Evolutionary conservation across 2,113 vertebrate species (phyloP), one percentile per base, ranked within the genome.

Genomic region (Ceyx melanurus): DNA sequence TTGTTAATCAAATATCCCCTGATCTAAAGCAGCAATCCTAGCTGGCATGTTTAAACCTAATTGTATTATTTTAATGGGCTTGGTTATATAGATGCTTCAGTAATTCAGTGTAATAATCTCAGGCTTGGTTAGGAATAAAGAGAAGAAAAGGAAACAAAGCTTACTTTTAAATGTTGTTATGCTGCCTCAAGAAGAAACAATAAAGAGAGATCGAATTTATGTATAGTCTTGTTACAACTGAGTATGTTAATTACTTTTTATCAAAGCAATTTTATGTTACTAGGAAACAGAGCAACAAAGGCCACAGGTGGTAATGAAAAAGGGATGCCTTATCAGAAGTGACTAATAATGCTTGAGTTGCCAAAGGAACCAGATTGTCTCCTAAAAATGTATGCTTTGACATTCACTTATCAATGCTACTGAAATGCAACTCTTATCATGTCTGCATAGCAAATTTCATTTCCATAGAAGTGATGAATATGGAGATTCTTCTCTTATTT

Each of bases 181-280:
- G 40, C 18, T 91, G 42, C 43, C 64, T 40, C 18, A 5, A 94
- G 64, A 95, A 75, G 73, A 66, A 92, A 73, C 84, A 95, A 89
- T 84, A 89, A 92, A 86, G 33, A 92, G 35, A 0, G 16, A 90
- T 66, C 62, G 91, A 91, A 93, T 96, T 75, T 96, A 92, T 91
- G 82, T 94, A 64, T 62, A 90, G 91, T 83, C 75, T 81, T 82
- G 67, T 97, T 96, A 90, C 65, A 74, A 65, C 61, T 45, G 72
- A 95, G 94, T 97, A 96, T 92, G 93, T 89, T 97, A 97, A 97
- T 97, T 96, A 96, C 74, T 96, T 95, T 95, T 96, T 90, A 95
- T 95, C 92, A 79, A 94, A 94, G 93, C 62, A 94, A 90, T 85
- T 93, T 84, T 42, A 77, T 50, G 72, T 96, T 94, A 96, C 95